These are phyloP conservation scores for Cacatua alba DNA, from an alignment of 2,113 vertebrate species.

Conservation along the genomic window DNA sequence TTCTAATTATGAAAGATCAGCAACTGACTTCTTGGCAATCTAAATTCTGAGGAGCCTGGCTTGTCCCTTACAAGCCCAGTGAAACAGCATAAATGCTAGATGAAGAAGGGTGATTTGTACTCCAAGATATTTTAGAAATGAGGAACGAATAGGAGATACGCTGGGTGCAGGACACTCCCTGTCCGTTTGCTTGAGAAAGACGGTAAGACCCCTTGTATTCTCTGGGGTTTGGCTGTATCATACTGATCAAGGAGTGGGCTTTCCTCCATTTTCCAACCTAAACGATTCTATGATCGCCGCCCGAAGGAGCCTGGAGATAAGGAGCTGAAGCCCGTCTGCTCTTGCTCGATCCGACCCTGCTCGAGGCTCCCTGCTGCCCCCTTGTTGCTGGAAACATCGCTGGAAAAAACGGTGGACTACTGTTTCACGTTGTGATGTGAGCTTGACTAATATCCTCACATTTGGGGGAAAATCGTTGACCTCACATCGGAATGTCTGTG, in stretches of 20 bases:
- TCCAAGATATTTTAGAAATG: background rate
- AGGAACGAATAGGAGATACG: background rate
- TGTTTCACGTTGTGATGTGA: background rate
- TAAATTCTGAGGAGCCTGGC: background rate
- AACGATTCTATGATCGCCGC: background rate
- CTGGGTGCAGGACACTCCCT: background rate
- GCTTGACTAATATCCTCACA: constrained; percentile 15
- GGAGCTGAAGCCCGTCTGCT: background rate
- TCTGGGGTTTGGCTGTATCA: background rate
- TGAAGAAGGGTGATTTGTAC: background rate
- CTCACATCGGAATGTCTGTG: constrained; percentile 32
- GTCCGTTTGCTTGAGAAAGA: background rate
- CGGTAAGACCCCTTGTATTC: background rate
- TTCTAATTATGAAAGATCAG: background rate
- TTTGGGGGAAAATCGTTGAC: constrained; percentile 31
- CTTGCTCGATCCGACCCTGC: background rate
- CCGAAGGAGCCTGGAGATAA: background rate
- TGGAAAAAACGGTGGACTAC: background rate
- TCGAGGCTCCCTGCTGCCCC: constrained; percentile 66
- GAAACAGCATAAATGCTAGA: background rate
- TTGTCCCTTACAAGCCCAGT: background rate
- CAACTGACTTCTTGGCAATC: background rate
- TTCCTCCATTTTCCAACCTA: background rate
- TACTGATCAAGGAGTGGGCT: background rate
- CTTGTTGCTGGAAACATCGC: constrained; percentile 45